Conservation (phyloP, 2,797 vertebrate genomes). For the Coendou prehensilis region DNA sequence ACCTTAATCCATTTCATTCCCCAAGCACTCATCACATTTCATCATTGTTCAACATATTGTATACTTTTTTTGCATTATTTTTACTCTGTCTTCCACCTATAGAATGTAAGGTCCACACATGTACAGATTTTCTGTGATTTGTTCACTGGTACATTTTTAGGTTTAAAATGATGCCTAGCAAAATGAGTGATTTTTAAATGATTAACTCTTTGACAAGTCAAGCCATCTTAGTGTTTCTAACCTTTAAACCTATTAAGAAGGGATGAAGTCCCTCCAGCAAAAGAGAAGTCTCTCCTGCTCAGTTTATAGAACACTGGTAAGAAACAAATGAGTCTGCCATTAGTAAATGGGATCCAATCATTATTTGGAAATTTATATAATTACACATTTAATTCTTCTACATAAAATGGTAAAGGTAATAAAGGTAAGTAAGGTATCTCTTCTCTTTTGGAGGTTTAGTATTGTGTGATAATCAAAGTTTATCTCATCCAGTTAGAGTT, state of each 20-base stretch:
- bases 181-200: background rate
- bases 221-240: background rate
- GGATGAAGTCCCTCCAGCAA: background rate
- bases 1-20: background rate
- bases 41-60: background rate
- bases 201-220: slow-evolving; percentile 2
- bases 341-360: background rate
- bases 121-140: background rate
- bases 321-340: background rate
- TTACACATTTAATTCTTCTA: background rate
- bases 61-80: background rate
- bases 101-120: background rate
- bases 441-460: background rate
- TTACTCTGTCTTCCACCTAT: background rate
- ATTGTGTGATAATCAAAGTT: background rate
- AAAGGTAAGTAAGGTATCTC: background rate
- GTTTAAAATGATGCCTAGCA: background rate
- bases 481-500: background rate
- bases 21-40: background rate
- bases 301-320: background rate
- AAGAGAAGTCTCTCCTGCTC: background rate
- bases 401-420: background rate
- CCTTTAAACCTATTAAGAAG: background rate
- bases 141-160: background rate
- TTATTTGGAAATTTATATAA: background rate